A percentile compares a stretch with the other conserved stretches of the same genome.
These are phyloP conservation scores for Sesia apiformis DNA, from an alignment of 2,888 invertebrate species.

Conservation along the genomic window DNA sequence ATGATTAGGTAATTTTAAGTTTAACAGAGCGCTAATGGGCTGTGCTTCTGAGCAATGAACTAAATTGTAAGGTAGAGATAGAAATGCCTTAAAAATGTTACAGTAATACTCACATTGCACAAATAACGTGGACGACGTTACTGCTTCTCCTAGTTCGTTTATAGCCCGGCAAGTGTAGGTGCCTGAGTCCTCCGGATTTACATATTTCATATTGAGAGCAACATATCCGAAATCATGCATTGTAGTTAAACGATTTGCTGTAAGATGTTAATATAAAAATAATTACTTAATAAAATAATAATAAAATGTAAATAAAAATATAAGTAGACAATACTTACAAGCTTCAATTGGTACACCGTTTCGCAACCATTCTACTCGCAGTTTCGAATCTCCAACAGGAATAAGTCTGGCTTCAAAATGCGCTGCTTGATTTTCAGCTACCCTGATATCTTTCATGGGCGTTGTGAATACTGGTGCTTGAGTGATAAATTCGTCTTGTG, in stretches of 20 bases:
- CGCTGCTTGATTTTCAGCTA: constrained; percentile 92
- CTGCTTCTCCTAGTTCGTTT: constrained; percentile 95
- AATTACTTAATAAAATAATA: not conserved
- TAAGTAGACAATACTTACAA: constrained; percentile 72
- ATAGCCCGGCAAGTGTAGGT: constrained; percentile 95
- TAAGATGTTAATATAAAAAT: constrained; percentile 14
- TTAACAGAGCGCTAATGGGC: not conserved
- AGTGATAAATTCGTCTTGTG: constrained; percentile 84
- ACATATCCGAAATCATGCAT: constrained; percentile 99
- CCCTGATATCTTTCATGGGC: constrained; percentile 89
- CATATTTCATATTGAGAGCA: constrained; percentile 94
- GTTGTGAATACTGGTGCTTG: constrained; percentile 95
- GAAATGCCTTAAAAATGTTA: no score
- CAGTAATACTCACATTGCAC: constrained; percentile 82
- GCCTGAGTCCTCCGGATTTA: constrained; percentile 96
- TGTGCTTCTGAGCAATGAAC: no score
- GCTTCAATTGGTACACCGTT: constrained; percentile 94
- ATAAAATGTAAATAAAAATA: not conserved
- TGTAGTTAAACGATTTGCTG: constrained; percentile 91
- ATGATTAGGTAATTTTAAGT: not conserved
- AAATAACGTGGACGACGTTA: constrained; percentile 92
- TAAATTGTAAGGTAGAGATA: no score
- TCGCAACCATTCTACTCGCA: constrained; percentile 95
- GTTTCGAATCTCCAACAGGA: constrained; percentile 93
- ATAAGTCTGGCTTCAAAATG: constrained; percentile 96